Evolutionary conservation across 2,888 invertebrate species (phyloP).

Genomic region (Trissonchulus latispiculum): DNA sequence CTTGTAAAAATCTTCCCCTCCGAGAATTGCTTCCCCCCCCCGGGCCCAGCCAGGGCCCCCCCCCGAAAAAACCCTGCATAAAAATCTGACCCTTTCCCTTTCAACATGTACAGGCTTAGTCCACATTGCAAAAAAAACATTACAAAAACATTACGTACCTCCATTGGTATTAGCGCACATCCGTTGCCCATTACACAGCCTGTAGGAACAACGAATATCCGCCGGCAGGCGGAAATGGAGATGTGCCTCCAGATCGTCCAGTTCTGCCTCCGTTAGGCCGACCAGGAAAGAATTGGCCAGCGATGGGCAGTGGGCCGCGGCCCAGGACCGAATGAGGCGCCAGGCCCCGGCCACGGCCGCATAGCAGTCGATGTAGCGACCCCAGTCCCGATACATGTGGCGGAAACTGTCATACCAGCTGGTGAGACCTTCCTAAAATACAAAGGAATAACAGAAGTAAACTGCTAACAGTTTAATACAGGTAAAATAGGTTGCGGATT

Average conservation of each 20-base stretch:
- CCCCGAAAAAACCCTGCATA: no score
- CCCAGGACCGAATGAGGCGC: background rate
- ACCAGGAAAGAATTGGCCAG: constrained; percentile 21
- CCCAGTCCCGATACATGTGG: constrained; percentile 8
- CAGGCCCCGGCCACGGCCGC: background rate
- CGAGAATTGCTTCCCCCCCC: no score
- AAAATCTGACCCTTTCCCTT: no score
- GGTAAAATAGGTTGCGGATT: no score
- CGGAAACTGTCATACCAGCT: no score
- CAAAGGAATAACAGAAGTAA: no score
- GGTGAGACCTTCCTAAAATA: no score
- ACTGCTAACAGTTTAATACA: no score
- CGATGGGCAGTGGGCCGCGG: background rate
- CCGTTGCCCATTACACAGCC: constrained; percentile 40
- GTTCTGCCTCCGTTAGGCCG: constrained; percentile 28
- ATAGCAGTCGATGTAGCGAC: constrained; percentile 10
- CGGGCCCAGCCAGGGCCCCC: no score
- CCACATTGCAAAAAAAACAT: no score
- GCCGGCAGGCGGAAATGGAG: constrained; percentile 32
- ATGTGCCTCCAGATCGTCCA: constrained; percentile 30
- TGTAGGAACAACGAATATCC: constrained; percentile 39
- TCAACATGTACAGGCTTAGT: no score
- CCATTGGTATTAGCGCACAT: constrained; percentile 13
- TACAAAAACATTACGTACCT: background rate
- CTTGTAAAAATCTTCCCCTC: no score